These are phyloP conservation scores for Echiichthys vipera DNA, from an alignment of 2,797 vertebrate genomes.

Conservation along the genomic window DNA sequence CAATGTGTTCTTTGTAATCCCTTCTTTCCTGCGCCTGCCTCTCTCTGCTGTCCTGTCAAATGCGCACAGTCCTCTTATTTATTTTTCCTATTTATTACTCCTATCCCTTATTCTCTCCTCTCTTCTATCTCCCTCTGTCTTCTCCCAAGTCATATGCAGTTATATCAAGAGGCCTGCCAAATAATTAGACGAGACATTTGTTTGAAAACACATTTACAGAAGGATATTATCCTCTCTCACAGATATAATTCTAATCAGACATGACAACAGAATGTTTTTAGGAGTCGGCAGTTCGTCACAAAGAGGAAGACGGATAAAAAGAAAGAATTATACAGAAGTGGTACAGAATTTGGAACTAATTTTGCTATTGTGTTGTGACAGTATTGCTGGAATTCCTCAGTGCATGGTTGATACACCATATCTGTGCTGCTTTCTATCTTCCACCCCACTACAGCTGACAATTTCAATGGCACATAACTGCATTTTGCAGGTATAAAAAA, in stretches of 20 bases:
- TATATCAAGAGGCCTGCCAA: constrained; percentile 72
- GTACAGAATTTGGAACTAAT: constrained; percentile 29
- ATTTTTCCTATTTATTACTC: constrained; percentile 54
- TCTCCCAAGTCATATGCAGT: constrained; percentile 60
- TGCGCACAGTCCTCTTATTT: constrained; percentile 17
- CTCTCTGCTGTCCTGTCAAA: constrained; percentile 52
- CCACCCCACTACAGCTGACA: constrained; percentile 19
- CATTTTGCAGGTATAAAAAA: constrained; percentile 40
- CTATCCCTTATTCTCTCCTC: constrained; percentile 31
- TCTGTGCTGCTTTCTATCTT: constrained; percentile 19
- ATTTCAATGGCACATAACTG: constrained; percentile 34
- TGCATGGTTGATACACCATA: constrained; percentile 31
- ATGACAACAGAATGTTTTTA: constrained; percentile 67
- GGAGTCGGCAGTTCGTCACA: constrained; percentile 58
- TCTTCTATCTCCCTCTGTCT: constrained; percentile 33
- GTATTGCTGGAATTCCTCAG: constrained; percentile 29
- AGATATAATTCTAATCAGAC: constrained; percentile 67
- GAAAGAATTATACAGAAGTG: constrained; percentile 15
- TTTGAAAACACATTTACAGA: constrained; percentile 82
- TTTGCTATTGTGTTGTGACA: constrained; percentile 35
- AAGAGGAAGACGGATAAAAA: constrained; percentile 40
- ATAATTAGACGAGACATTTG: constrained; percentile 80
- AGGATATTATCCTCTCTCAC: constrained; percentile 70
- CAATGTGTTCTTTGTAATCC: constrained; percentile 71
- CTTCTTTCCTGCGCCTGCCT: constrained; percentile 50